Evolutionary conservation across 2,888 invertebrate species (phyloP).

Genomic region (Alcis repandata): DNA sequence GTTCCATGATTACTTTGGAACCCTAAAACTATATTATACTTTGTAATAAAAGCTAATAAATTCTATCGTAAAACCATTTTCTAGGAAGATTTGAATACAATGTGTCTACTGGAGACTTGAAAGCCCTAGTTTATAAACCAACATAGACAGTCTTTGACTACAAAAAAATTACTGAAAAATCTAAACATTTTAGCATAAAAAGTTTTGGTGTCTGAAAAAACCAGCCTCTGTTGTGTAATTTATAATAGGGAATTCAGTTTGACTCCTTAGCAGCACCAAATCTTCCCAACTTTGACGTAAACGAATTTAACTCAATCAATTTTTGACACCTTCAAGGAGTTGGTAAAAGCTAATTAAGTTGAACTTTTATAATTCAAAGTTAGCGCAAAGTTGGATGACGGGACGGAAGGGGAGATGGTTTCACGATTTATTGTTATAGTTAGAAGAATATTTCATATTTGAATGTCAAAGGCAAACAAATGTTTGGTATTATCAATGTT

Average conservation of each 20-base stretch:
- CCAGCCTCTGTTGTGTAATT: neutral
- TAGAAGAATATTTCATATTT: constrained; percentile 5
- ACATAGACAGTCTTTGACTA: too few relatives aligned
- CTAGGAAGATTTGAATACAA: neutral
- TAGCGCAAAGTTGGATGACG: constrained; percentile 46
- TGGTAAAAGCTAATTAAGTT: constrained; percentile 53
- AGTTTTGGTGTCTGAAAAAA: neutral
- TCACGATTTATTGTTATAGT: constrained; percentile 21
- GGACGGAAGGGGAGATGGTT: constrained; percentile 31
- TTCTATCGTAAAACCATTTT: neutral
- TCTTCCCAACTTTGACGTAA: constrained; percentile 39
- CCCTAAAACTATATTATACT: neutral
- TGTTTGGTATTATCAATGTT: neutral
- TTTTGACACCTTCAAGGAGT: constrained; percentile 49
- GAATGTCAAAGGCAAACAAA: constrained; percentile 1
- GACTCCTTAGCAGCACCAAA: constrained; percentile 17
- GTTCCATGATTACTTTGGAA: too few relatives aligned
- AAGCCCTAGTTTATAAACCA: neutral
- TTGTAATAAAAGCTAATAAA: neutral
- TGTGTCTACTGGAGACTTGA: neutral
- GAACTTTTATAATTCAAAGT: constrained; percentile 61
- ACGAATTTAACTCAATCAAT: constrained; percentile 48
- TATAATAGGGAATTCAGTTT: constrained; percentile 9
- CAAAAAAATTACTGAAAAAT: too few relatives aligned
- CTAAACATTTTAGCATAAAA: neutral